phyloP scores from a whole-genome alignment of 2,888 invertebrate genomes.

The Drosophila paucipuncta region DNA sequence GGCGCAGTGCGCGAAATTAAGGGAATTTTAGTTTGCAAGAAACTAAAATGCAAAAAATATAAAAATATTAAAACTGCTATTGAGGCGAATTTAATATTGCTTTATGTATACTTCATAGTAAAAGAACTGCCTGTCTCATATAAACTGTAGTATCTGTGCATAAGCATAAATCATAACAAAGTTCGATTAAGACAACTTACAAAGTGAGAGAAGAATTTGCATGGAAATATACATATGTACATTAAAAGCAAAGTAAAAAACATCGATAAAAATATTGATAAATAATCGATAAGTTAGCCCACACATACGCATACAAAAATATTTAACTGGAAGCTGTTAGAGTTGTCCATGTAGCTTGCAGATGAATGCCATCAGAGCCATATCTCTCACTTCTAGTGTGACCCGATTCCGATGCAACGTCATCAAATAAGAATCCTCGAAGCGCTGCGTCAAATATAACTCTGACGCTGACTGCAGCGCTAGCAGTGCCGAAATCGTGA shows the following conservation, averaged over 20 bases:
- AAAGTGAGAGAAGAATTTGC: not conserved
- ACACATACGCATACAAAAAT: not conserved
- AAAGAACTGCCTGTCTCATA: not conserved
- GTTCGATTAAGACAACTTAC: not conserved
- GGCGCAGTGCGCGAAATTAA: too few relatives aligned
- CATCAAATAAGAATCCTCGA: constrained; percentile 85
- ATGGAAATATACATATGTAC: not conserved
- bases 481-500: constrained; percentile 26
- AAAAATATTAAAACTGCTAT: not conserved
- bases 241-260: not conserved
- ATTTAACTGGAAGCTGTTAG: not conserved
- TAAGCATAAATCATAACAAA: not conserved
- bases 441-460: constrained; percentile 85
- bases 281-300: not conserved
- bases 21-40: not conserved
- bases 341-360: constrained; percentile 52
- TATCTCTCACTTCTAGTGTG: constrained; percentile 85
- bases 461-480: constrained; percentile 86
- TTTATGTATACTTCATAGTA: not conserved
- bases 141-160: not conserved
- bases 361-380: constrained; percentile 84
- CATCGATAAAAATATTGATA: not conserved
- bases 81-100: not conserved
- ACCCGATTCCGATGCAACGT: constrained; percentile 85
- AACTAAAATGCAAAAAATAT: not conserved